phyloP scores from a whole-genome alignment of 2,888 invertebrate genomes.

The Eupithecia tripunctaria region DNA sequence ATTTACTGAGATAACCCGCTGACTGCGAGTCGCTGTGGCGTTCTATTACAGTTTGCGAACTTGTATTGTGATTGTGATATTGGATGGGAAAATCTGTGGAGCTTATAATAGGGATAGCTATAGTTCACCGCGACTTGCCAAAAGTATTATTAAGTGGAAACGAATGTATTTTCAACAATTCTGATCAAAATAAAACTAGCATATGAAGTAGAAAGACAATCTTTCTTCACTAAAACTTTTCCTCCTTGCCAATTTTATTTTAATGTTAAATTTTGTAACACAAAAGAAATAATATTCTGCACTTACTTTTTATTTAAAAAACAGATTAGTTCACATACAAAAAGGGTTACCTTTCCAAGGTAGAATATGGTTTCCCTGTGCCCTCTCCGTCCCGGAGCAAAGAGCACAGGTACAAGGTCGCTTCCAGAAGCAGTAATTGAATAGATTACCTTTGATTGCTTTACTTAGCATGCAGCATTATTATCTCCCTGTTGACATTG shows the following conservation, averaged over 20 bases:
- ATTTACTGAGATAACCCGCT: conserved; percentile 1
- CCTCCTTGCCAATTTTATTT: background rate
- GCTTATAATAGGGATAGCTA: background rate
- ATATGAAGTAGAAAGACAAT: background rate
- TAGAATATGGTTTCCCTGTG: background rate
- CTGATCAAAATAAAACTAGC: background rate
- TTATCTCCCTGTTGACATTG: conserved; percentile 34
- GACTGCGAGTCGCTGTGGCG: background rate
- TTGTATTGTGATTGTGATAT: background rate
- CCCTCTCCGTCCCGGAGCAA: background rate
- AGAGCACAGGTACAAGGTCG: conserved; percentile 11
- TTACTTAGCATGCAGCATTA: conserved; percentile 35
- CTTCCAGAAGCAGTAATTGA: conserved; percentile 30
- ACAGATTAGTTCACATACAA: background rate
- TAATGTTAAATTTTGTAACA: background rate
- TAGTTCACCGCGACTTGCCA: background rate
- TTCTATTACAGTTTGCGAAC: background rate
- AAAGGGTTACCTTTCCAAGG: background rate
- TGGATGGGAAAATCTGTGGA: background rate
- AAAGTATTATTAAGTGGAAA: background rate
- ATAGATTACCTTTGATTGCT: conserved; percentile 36
- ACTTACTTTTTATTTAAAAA: background rate
- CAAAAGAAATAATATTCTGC: background rate
- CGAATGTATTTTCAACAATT: background rate
- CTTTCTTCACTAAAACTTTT: background rate